These are phyloP conservation scores for Synergus japonicus DNA, from an alignment of 2,888 invertebrate species.

Conservation along the genomic window DNA sequence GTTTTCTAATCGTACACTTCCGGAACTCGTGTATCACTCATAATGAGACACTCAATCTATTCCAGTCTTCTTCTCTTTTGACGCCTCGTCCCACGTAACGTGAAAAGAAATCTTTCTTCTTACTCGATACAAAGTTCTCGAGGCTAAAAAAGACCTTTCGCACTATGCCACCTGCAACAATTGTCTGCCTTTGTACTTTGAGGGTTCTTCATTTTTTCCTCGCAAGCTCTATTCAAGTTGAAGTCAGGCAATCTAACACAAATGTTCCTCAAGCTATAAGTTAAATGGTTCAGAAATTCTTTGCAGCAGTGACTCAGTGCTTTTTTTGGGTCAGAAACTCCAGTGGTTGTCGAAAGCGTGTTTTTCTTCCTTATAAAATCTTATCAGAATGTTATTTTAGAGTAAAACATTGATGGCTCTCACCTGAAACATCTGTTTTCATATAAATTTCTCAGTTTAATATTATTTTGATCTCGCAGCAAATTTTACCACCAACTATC, in stretches of 20 bases:
- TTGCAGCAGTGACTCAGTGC: background rate
- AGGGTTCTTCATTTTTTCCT: conserved; percentile 8
- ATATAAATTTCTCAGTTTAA: background rate
- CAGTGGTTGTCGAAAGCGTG: background rate
- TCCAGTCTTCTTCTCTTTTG: conserved; percentile 13
- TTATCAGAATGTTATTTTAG: background rate
- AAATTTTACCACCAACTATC: background rate
- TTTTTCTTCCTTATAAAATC: background rate
- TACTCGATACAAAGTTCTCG: background rate
- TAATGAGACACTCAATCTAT: conserved; percentile 33
- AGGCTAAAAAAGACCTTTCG: background rate
- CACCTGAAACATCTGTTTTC: background rate
- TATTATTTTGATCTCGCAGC: background rate
- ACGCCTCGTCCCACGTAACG: conserved; percentile 10
- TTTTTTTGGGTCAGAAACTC: background rate
- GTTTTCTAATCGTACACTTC: conserved; percentile 34
- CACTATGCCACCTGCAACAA: conserved; percentile 8
- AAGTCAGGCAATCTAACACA: background rate
- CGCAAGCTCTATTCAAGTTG: conserved; percentile 6
- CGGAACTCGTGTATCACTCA: conserved; percentile 38
- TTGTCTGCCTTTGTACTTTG: conserved; percentile 20
- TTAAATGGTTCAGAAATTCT: background rate
- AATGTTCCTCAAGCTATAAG: background rate
- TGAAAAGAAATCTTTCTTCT: conserved; percentile 14
- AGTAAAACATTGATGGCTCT: background rate